These are phyloP conservation scores for Stenodera caucasica DNA, from an alignment of 2,888 invertebrate genomes.

Conservation along the genomic window DNA sequence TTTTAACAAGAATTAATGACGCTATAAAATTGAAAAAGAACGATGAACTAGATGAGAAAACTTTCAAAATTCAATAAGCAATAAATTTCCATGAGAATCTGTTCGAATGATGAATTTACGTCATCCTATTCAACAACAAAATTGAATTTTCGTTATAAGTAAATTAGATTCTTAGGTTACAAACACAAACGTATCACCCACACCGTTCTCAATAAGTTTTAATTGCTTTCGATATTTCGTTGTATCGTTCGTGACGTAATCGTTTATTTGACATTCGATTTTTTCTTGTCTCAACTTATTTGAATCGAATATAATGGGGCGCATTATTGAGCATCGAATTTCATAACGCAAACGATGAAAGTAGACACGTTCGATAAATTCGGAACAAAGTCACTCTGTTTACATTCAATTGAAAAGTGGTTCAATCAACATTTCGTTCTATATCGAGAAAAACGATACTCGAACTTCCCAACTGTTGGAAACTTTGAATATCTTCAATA, in stretches of 20 bases:
- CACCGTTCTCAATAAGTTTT: not conserved
- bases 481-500: no score
- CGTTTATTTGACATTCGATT: not conserved
- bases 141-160: not conserved
- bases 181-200: not conserved
- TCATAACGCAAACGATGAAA: not conserved
- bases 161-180: not conserved
- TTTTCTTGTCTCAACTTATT: not conserved
- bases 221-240: not conserved
- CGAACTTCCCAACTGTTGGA: no score
- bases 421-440: not conserved
- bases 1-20: not conserved
- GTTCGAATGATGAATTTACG: not conserved
- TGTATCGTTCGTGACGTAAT: not conserved
- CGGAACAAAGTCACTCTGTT: not conserved
- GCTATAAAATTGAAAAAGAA: not conserved
- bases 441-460: no score
- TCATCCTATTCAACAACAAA: not conserved
- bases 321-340: not conserved
- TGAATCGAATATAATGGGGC: not conserved
- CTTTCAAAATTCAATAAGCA: not conserved
- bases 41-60: not conserved
- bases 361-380: not conserved
- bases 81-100: no score
- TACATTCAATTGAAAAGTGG: not conserved